phyloP scores from a whole-genome alignment of 2,797 vertebrate species.

The Acomys russatus region DNA sequence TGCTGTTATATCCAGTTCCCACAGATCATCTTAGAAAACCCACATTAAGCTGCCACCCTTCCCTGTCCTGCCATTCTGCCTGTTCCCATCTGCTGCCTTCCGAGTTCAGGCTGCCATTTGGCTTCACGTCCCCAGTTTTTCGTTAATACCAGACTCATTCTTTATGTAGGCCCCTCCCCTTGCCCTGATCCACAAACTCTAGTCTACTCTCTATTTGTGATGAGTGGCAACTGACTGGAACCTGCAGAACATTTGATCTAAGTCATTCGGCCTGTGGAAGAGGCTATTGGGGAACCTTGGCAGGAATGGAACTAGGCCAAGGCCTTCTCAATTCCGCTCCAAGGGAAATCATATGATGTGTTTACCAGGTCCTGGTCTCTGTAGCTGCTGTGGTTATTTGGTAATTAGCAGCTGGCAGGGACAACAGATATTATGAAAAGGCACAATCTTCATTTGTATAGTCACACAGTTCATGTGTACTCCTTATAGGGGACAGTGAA shows the following conservation, averaged over 20 bases:
- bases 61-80: too few relatives aligned
- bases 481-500: neutral
- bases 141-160: neutral
- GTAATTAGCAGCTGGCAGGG: neutral
- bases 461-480: neutral
- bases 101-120: neutral
- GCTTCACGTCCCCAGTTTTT: rapidly evolving
- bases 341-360: rapidly evolving
- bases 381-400: neutral
- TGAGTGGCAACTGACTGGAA: neutral
- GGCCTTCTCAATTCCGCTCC: neutral
- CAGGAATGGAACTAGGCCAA: neutral
- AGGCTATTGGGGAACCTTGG: neutral
- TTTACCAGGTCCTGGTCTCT: neutral
- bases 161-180: neutral
- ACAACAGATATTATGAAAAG: neutral
- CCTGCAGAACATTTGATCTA: neutral
- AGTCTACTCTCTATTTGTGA: neutral
- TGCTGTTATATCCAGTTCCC: neutral
- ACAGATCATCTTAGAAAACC: neutral
- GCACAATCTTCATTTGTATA: neutral
- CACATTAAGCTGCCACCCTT: neutral
- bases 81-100: neutral
- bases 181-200: neutral
- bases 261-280: neutral